Evolutionary conservation across 2,888 invertebrate genomes (phyloP).

Genomic region (Maniola hyperantus): DNA sequence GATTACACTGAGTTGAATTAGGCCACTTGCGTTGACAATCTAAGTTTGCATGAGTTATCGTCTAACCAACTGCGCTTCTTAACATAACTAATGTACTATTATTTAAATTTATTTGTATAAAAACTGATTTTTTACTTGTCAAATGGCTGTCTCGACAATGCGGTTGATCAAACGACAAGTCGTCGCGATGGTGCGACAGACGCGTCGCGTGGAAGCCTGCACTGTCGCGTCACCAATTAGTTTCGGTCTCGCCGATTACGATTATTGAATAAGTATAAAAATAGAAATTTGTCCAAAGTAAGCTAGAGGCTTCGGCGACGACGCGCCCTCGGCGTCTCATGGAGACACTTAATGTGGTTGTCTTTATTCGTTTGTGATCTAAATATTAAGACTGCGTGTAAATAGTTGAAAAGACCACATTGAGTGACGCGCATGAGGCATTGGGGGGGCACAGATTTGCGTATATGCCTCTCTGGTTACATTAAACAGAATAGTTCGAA

Average conservation of each 20-base stretch:
- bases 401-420: conserved; percentile 44
- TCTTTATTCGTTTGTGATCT: conserved; percentile 12
- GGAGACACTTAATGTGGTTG: conserved; percentile 52
- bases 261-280: conserved; percentile 48
- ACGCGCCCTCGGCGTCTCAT: conserved; percentile 52
- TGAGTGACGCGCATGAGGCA: conserved; percentile 54
- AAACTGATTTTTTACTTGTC: background rate
- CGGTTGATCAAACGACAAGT: conserved; percentile 40
- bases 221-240: conserved; percentile 24
- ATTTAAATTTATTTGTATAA: background rate
- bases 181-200: conserved; percentile 37
- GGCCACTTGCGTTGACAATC: conserved; percentile 47
- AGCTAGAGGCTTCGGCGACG: conserved; percentile 52
- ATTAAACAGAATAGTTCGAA: conserved; percentile 70
- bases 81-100: background rate
- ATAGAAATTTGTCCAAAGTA: conserved; percentile 49
- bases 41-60: conserved; percentile 41
- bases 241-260: conserved; percentile 19
- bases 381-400: background rate
- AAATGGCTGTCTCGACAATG: conserved; percentile 4
- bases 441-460: conserved; percentile 54
- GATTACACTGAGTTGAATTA: conserved; percentile 37
- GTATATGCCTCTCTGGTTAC: conserved; percentile 65
- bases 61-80: conserved; percentile 38
- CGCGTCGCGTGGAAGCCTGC: conserved; percentile 50